phyloP scores from a whole-genome alignment of 2,888 invertebrate genomes.

The Cylindroiulus punctatus region DNA sequence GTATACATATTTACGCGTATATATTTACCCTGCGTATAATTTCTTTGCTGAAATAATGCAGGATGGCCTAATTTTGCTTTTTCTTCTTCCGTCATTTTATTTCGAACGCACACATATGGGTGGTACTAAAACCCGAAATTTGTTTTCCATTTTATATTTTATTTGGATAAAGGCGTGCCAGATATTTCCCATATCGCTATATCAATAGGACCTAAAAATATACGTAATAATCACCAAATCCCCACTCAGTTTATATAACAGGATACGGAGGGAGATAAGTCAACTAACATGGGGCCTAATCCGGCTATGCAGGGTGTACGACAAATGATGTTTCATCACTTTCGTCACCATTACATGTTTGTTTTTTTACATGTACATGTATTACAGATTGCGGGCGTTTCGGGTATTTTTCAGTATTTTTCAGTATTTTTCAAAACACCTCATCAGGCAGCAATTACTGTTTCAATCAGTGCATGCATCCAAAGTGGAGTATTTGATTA shows the following conservation, averaged over 20 bases:
- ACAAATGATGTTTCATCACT: too few species aligned
- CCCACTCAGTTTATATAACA: background rate
- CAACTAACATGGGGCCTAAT: background rate
- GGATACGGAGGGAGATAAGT: background rate
- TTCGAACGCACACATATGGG: background rate
- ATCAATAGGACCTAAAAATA: background rate
- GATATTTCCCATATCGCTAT: background rate
- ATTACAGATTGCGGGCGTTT: too few species aligned
- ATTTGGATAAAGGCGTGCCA: constrained; percentile 19
- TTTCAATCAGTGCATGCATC: too few species aligned
- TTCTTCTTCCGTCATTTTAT: background rate
- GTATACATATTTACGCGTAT: background rate
- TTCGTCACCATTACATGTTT: too few species aligned
- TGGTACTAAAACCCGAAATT: background rate
- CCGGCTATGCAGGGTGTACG: background rate
- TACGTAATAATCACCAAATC: background rate
- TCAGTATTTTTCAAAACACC: too few species aligned
- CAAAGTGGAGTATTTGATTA: too few species aligned
- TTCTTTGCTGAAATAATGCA: background rate
- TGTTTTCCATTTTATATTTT: constrained; percentile 4
- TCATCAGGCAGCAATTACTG: too few species aligned
- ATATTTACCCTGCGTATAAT: background rate
- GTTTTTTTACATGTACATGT: too few species aligned
- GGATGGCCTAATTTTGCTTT: constrained; percentile 16
- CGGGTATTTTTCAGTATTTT: too few species aligned